Conservation (phyloP, 2,797 vertebrate genomes). For the Podarcis siculus region DNA sequence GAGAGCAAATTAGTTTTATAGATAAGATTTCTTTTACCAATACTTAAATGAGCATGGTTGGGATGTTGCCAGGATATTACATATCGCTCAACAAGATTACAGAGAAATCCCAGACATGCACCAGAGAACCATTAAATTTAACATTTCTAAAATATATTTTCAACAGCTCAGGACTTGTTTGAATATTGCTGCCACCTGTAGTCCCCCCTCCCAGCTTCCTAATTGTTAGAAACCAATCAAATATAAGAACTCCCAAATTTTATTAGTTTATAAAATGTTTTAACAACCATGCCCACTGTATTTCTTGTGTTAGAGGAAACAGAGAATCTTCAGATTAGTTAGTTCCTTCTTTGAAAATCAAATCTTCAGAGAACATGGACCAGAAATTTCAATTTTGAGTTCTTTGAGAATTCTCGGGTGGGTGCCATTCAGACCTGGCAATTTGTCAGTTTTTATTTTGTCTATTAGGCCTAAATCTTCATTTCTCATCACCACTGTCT, state of each 20-base stretch:
- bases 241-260: conserved; percentile 65
- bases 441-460: no score
- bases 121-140: conserved; percentile 69
- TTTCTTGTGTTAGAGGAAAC: conserved; percentile 72
- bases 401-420: no score
- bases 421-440: no score
- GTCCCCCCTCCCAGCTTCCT: conserved; percentile 37
- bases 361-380: conserved; percentile 69
- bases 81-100: conserved; percentile 72
- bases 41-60: conserved; percentile 64
- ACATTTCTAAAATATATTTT: conserved; percentile 74
- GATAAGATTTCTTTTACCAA: conserved; percentile 60
- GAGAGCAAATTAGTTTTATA: conserved; percentile 69
- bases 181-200: conserved; percentile 39
- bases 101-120: conserved; percentile 72
- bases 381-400: no score
- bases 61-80: conserved; percentile 70
- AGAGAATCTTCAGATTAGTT: conserved; percentile 70
- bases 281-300: conserved; percentile 64
- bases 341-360: conserved; percentile 75
- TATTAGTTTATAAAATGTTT: conserved; percentile 69
- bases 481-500: no score
- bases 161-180: conserved; percentile 62
- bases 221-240: conserved; percentile 57
- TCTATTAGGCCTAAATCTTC: no score